Conservation (phyloP, 2,888 invertebrate species). For the Panorpa germanica region DNA sequence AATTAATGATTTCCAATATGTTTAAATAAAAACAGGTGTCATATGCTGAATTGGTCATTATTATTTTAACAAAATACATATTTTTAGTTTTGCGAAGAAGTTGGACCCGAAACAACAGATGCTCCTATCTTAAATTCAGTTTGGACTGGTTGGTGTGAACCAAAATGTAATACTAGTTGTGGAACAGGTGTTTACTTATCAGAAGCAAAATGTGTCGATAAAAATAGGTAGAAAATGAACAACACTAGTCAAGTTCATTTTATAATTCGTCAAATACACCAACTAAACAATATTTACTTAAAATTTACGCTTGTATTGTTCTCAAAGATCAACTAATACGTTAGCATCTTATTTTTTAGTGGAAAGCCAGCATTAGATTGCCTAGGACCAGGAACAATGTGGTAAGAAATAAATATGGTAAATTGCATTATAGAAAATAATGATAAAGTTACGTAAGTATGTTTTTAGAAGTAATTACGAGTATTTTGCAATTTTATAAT, state of each 20-base stretch:
- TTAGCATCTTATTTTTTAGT: slow-evolving; percentile 15
- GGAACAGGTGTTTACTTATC: slow-evolving; percentile 16
- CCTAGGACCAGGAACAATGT: slow-evolving; percentile 23
- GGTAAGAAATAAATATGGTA: slow-evolving; percentile 17
- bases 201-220: slow-evolving; percentile 21
- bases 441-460: slow-evolving; percentile 7
- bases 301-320: slow-evolving; percentile 11
- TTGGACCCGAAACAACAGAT: slow-evolving; percentile 17
- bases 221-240: slow-evolving; percentile 17
- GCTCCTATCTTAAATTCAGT: slow-evolving; percentile 18
- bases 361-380: slow-evolving; percentile 21
- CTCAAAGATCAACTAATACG: too few species aligned
- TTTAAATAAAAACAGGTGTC: too few species aligned
- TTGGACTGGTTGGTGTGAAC: slow-evolving; percentile 22
- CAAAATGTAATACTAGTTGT: slow-evolving; percentile 16
- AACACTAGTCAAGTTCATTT: slow-evolving; percentile 1
- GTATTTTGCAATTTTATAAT: too few species aligned
- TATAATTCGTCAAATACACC: slow-evolving; percentile 1
- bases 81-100: slow-evolving; percentile 22
- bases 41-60: slow-evolving; percentile 3
- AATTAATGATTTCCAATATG: slow-evolving; percentile 7
- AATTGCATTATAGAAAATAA: not conserved
- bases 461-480: too few species aligned
- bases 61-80: slow-evolving; percentile 5
- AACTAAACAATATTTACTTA: too few species aligned